Percentiles rank a stretch among this genome's conserved stretches.
Conservation (phyloP, 2,888 invertebrate genomes). For the Eilema griseolum region DNA sequence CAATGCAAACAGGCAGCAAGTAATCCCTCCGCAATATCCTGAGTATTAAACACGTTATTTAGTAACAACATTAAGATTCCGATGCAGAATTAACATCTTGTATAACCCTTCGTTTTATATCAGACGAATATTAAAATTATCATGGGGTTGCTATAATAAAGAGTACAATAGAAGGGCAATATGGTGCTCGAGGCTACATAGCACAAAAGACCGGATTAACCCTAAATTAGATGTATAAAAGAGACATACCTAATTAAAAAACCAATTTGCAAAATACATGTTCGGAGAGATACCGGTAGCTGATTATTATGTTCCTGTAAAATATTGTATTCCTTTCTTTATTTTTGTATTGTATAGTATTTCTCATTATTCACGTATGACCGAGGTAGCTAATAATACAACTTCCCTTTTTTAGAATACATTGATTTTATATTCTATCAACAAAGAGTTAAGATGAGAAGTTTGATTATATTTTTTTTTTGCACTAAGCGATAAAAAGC, state of each 20-base stretch:
- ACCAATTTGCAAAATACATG: conserved; percentile 65
- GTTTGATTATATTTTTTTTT: too few species aligned
- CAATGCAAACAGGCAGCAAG: conserved; percentile 14
- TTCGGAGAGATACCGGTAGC: conserved; percentile 49
- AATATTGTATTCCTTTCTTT: conserved; percentile 23
- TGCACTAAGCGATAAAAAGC: too few species aligned
- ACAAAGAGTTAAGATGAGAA: neutral
- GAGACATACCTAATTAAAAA: conserved; percentile 78
- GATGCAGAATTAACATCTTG: conserved; percentile 43
- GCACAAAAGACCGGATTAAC: conserved; percentile 62
- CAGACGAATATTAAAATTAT: conserved; percentile 59
- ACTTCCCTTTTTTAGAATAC: conserved; percentile 8
- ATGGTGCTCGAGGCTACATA: conserved; percentile 57
- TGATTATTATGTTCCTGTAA: conserved; percentile 38
- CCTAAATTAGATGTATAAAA: conserved; percentile 70
- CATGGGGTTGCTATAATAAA: conserved; percentile 63
- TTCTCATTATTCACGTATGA: conserved; percentile 30
- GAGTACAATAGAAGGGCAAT: conserved; percentile 63
- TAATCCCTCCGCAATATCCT: conserved; percentile 32
- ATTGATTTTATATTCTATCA: neutral
- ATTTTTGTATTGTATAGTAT: conserved; percentile 28
- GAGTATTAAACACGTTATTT: conserved; percentile 48
- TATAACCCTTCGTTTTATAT: conserved; percentile 54
- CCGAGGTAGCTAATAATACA: conserved; percentile 16
- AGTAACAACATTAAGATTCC: conserved; percentile 52